A percentile compares a stretch with the other conserved stretches of the same genome.
Conservation (phyloP, 2,113 vertebrate genomes). For the Ophthalmotilapia sp. region DNA sequence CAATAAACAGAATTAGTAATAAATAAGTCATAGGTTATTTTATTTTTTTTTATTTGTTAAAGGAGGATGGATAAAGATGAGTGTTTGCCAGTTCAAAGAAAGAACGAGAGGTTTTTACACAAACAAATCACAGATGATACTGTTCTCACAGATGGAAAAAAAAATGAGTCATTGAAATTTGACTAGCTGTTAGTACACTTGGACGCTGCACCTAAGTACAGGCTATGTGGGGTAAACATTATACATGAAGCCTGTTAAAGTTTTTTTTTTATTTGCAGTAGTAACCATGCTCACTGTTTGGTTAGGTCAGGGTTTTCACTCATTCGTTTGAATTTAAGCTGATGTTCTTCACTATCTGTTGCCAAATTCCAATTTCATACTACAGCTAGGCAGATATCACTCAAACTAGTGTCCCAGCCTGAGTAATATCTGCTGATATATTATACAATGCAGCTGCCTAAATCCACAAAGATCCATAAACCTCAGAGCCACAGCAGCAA, state of each 20-base stretch:
- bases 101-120: background rate
- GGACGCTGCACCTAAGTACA: background rate
- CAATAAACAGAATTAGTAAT: background rate
- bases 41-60: background rate
- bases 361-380: background rate
- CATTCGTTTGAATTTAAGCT: background rate
- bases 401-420: background rate
- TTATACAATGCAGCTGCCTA: background rate
- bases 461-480: background rate
- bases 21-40: background rate
- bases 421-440: background rate
- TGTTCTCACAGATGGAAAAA: background rate
- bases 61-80: background rate
- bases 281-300: background rate
- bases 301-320: background rate
- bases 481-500: background rate
- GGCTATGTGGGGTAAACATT: background rate
- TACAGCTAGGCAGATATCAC: background rate
- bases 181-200: background rate
- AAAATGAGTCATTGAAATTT: background rate
- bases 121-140: background rate
- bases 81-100: background rate
- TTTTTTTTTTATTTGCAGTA: background rate
- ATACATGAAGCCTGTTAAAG: background rate
- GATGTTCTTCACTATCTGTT: background rate